Percentiles rank a stretch among this genome's conserved stretches.
phyloP scores from a whole-genome alignment of 2,797 vertebrate species.

The Helicolenus hilgendorfi region DNA sequence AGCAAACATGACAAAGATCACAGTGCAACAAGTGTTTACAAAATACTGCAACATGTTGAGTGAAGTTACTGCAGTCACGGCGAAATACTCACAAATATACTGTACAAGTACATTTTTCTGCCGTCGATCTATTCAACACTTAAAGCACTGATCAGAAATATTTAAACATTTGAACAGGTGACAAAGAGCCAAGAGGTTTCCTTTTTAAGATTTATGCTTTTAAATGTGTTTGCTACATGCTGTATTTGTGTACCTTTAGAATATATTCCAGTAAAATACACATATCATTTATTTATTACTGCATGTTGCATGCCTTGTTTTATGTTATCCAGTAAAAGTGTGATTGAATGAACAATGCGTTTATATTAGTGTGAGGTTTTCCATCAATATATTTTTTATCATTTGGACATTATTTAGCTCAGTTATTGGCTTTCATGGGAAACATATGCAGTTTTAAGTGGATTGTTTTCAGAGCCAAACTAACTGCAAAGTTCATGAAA shows the following conservation, averaged over 20 bases:
- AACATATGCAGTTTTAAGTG: neutral
- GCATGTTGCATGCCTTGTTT: conserved; percentile 74
- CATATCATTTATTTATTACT: conserved; percentile 5
- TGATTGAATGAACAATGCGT: conserved; percentile 17
- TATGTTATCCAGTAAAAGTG: conserved; percentile 23
- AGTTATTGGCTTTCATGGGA: neutral
- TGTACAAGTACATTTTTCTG: neutral
- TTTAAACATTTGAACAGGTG: neutral
- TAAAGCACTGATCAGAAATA: neutral
- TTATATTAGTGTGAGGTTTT: conserved; percentile 4
- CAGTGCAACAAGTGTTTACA: neutral
- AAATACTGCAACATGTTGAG: neutral
- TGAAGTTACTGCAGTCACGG: neutral
- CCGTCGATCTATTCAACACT: neutral
- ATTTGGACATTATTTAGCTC: neutral
- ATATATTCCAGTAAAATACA: neutral
- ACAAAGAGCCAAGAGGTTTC: neutral
- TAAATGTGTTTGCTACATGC: neutral
- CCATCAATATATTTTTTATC: neutral
- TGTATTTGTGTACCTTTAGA: neutral
- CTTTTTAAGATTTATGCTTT: neutral
- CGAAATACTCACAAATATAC: neutral
- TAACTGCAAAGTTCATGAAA: neutral
- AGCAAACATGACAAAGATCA: conserved; percentile 8
- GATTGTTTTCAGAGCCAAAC: neutral